phyloP scores from a whole-genome alignment of 2,888 invertebrate species.

The Apantesis nais region DNA sequence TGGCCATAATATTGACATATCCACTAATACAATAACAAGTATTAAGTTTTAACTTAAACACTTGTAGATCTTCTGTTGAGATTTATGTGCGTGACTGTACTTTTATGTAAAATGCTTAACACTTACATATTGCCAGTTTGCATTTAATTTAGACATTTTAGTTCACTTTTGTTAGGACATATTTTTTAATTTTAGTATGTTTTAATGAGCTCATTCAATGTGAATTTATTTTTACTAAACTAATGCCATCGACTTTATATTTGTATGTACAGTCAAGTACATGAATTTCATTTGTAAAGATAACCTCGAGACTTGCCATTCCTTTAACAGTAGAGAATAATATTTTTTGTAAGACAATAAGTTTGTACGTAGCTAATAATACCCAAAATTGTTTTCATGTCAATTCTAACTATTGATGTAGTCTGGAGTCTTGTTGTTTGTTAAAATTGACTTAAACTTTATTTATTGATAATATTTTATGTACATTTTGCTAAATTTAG shows the following conservation, averaged over 20 bases:
- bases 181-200: background rate
- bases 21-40: conserved; percentile 30
- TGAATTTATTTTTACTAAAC: background rate
- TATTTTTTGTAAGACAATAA: conserved; percentile 65
- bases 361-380: conserved; percentile 53
- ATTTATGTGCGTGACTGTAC: conserved; percentile 38
- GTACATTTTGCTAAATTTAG: background rate
- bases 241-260: conserved; percentile 1
- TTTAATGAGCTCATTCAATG: background rate
- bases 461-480: background rate
- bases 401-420: conserved; percentile 60
- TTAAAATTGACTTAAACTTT: conserved; percentile 30
- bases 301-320: conserved; percentile 63
- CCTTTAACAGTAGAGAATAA: conserved; percentile 46
- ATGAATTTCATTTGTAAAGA: conserved; percentile 21
- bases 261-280: conserved; percentile 9
- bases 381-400: conserved; percentile 62
- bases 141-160: background rate
- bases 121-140: background rate
- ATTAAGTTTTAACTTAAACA: conserved; percentile 25
- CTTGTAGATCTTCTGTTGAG: conserved; percentile 24
- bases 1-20: conserved; percentile 39
- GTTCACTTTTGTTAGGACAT: background rate
- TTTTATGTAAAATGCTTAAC: background rate
- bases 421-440: conserved; percentile 35